Percentiles rank a stretch among this genome's conserved stretches.
These are phyloP conservation scores for Eira barbara DNA, from an alignment of 2,113 vertebrate genomes.

Conservation along the genomic window DNA sequence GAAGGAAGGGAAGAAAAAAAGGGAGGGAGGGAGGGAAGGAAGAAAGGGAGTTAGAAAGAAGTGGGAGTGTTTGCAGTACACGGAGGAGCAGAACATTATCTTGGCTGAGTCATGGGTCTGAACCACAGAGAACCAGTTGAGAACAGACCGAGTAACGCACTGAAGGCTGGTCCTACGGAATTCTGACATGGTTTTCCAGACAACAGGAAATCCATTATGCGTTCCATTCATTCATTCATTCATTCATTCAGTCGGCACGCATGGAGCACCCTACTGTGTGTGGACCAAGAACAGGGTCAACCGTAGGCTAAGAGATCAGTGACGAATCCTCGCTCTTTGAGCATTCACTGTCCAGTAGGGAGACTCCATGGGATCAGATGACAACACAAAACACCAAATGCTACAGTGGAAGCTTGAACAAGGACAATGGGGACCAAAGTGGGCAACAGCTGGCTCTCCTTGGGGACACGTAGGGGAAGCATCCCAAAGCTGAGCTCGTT, in stretches of 20 bases:
- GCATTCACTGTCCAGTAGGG: not conserved
- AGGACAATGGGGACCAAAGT: not conserved
- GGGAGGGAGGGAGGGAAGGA: accelerated
- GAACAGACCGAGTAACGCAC: not conserved
- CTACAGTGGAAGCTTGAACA: not conserved
- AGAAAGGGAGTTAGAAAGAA: accelerated
- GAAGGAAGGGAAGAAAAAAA: accelerated
- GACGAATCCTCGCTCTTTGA: not conserved
- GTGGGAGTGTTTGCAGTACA: accelerated
- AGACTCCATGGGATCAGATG: not conserved
- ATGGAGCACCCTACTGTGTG: not conserved
- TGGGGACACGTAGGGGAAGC: not conserved
- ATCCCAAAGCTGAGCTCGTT: not conserved
- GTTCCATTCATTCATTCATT: not conserved
- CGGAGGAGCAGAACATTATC: not conserved
- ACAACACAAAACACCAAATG: not conserved
- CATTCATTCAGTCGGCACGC: not conserved
- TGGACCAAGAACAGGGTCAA: not conserved
- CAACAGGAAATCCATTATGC: not conserved
- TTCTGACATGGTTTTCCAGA: not conserved
- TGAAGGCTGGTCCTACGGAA: not conserved
- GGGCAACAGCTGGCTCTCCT: not conserved
- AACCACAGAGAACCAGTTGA: not conserved
- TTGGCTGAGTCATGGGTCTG: not conserved
- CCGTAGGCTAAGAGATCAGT: not conserved